phyloP scores from a whole-genome alignment of 2,888 invertebrate genomes.

The Hemistola chrysoprasaria region DNA sequence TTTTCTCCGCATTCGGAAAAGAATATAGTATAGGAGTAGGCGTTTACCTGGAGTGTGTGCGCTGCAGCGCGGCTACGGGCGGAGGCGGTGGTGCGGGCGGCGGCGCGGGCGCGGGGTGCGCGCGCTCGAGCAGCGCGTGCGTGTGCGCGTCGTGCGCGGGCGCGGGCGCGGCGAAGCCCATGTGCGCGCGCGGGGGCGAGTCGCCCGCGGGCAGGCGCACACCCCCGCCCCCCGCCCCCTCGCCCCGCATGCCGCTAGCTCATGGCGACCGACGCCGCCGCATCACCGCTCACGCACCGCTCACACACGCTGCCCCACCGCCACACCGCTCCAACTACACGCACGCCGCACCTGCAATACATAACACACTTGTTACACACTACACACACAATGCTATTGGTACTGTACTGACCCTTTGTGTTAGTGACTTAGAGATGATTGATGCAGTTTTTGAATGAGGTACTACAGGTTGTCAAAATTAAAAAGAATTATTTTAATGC shows the following conservation, averaged over 20 bases:
- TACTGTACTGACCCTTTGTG: too few species aligned
- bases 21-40: not conserved
- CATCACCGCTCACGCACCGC: constrained; percentile 47
- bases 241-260: constrained; percentile 82
- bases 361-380: too few species aligned
- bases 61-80: constrained; percentile 78
- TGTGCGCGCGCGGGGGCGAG: constrained; percentile 82
- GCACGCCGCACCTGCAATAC: too few species aligned
- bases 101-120: constrained; percentile 50
- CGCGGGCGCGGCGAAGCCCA: constrained; percentile 81
- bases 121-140: constrained; percentile 80
- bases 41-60: constrained; percentile 85
- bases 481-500: too few species aligned
- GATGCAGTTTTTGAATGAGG: too few species aligned
- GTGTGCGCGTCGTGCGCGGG: constrained; percentile 75
- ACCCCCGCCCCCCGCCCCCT: constrained; percentile 84
- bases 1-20: too few species aligned
- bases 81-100: constrained; percentile 36
- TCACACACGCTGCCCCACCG: constrained; percentile 1
- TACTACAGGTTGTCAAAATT: too few species aligned
- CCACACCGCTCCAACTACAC: not conserved
- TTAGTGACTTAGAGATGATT: too few species aligned
- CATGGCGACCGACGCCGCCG: constrained; percentile 68
- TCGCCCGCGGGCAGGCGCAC: constrained; percentile 84
- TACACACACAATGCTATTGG: too few species aligned